These are phyloP conservation scores for Mus pahari DNA, from an alignment of 2,113 vertebrate species.

Conservation along the genomic window DNA sequence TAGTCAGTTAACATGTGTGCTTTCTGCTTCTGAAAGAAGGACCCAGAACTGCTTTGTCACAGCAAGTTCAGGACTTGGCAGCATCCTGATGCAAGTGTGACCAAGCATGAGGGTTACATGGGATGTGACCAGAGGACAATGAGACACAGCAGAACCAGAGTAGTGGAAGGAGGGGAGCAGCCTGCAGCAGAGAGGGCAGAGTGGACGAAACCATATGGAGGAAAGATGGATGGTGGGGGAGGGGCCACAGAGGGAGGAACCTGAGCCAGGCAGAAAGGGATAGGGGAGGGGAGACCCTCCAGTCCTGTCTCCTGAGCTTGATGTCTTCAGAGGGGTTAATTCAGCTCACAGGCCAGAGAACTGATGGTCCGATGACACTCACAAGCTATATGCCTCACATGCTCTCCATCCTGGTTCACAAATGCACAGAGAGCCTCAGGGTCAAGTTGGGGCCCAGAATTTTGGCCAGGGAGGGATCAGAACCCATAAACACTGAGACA, in stretches of 20 bases:
- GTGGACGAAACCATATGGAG: neutral
- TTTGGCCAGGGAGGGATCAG: neutral
- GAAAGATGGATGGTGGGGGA: neutral
- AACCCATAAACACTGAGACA: neutral
- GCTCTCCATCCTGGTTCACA: neutral
- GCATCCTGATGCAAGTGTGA: neutral
- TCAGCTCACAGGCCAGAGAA: neutral
- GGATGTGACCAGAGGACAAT: neutral
- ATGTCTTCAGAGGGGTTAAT: neutral
- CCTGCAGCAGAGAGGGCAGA: neutral
- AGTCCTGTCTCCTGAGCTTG: neutral
- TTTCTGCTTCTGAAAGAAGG: neutral
- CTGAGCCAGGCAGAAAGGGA: neutral
- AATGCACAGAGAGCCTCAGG: neutral
- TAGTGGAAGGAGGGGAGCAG: accelerated
- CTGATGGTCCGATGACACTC: neutral
- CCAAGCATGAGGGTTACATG: neutral
- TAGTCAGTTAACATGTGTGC: too few species aligned
- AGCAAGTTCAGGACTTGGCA: neutral
- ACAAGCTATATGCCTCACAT: neutral
- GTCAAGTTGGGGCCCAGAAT: too few species aligned
- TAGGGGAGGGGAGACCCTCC: neutral
- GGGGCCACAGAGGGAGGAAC: neutral
- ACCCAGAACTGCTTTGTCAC: neutral
- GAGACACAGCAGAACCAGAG: accelerated